Evolutionary conservation across 2,888 invertebrate genomes (phyloP).

Genomic region (Timema cristinae): DNA sequence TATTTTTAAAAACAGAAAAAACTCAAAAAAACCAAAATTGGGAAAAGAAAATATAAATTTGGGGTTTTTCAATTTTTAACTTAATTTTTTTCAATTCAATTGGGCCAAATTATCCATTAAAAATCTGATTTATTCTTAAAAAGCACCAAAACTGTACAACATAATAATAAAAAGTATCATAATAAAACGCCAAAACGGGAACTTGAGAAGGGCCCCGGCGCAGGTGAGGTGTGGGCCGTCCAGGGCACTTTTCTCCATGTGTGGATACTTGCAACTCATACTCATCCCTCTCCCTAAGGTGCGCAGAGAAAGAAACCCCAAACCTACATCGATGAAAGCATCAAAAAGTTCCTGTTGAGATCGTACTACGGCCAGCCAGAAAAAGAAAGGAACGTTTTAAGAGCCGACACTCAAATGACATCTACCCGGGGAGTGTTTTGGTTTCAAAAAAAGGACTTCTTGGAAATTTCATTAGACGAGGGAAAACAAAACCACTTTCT

Average conservation of each 20-base stretch:
- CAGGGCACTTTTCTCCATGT: background rate
- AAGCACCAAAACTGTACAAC: background rate
- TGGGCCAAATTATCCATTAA: background rate
- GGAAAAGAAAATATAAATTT: no score
- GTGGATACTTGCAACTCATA: no score
- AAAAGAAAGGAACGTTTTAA: background rate
- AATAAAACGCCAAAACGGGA: slow-evolving; percentile 9
- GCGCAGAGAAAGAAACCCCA: background rate
- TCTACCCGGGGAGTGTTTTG: background rate
- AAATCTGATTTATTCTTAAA: background rate
- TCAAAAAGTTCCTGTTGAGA: background rate
- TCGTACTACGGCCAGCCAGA: background rate
- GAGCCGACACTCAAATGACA: background rate
- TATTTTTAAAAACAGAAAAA: no score
- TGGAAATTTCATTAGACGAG: background rate
- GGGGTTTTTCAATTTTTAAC: no score
- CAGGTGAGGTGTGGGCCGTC: background rate
- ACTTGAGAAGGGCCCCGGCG: background rate
- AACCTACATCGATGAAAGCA: background rate
- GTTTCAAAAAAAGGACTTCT: background rate
- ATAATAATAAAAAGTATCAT: background rate
- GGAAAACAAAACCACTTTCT: no score
- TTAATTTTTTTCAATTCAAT: background rate
- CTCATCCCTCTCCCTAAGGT: no score
- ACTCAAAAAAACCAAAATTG: no score